phyloP scores from a whole-genome alignment of 2,888 invertebrate genomes.

The Agrotis ipsilon region DNA sequence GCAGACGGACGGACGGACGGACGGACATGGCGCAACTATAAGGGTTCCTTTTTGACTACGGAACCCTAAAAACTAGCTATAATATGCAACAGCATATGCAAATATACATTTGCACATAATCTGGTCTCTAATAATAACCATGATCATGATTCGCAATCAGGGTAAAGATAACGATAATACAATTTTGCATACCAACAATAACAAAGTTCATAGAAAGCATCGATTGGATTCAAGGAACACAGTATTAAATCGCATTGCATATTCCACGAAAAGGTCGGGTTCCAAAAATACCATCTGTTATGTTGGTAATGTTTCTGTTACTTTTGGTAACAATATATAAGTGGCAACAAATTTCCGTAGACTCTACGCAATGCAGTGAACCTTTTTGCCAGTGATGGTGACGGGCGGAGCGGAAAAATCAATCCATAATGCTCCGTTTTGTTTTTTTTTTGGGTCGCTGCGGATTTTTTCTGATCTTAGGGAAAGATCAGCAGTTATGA shows the following conservation, averaged over 20 bases:
- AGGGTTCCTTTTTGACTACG: too few species aligned
- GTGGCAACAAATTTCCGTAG: conserved; percentile 45
- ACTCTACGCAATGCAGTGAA: conserved; percentile 62
- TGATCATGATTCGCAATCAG: too few species aligned
- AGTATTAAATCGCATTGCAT: conserved; percentile 42
- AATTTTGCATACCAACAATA: neutral
- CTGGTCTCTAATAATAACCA: too few species aligned
- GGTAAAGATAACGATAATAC: neutral
- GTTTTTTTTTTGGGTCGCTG: conserved; percentile 22
- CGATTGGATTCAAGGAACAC: conserved; percentile 35
- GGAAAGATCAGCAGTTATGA: neutral
- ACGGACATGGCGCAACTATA: too few species aligned
- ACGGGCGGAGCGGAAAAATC: conserved; percentile 43
- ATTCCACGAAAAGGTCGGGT: conserved; percentile 34
- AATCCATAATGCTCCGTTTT: conserved; percentile 30
- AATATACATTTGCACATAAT: too few species aligned
- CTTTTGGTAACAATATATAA: conserved; percentile 38
- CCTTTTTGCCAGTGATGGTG: conserved; percentile 47
- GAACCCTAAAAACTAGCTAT: too few species aligned
- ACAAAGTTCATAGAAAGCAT: conserved; percentile 4
- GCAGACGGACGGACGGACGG: too few species aligned
- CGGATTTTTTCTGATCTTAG: neutral
- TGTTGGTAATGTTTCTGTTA: conserved; percentile 51
- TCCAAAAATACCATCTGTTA: conserved; percentile 43
- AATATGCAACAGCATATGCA: too few species aligned